Base-by-base conservation (phyloP, 2,113 vertebrate species). In the Silurus glanis region DNA sequence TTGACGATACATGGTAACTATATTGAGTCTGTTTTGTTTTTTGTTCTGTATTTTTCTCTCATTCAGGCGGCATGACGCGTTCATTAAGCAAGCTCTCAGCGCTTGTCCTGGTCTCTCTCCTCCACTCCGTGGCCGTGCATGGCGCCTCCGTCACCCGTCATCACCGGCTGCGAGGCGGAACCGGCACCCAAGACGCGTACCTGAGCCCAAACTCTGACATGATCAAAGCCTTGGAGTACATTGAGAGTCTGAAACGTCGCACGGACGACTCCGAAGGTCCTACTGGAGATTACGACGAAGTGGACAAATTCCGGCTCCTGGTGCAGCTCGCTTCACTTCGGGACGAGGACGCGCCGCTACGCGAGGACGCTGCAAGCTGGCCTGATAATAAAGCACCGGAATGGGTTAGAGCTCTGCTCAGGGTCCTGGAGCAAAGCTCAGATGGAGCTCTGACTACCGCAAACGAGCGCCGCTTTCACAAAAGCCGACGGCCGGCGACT, bases 161-260 rank as follows among this genome's bases (percentile, higher is more conserved):
- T 93, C 96, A 97, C 90, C 95, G 97, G 92, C 94, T 98, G 92
- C 95, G 37, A 61, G 37, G 62, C 13, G 47, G 96, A 86, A 97
- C 96, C 86, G 97, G 96, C 83, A 96, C 97, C 89, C 95, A 95
- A 91, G 96, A 93, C 78, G 93, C 93, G 62, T 96, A 96, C 58
- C 95, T 93, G 14, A 87, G 95, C 83, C 96, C 97, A 67, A 97
- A 95, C 80, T 95, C 97, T 0, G 97, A 99, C 80, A 97, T 99
- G 97, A 95, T 98, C 90, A 98, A 97, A 94, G 98, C 98, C 81
- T 93, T 99, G 94, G 96, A 98, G 90, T 99, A 99, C 93, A 97
- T 99, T 23, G 98, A 99, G 90, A 98, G 96, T 83, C 96, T 99
- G 87, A 96, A 95, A 87, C 97, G 98, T 89, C 95, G 97, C 93